A percentile compares a stretch with the other conserved stretches of the same genome.
phyloP scores from a whole-genome alignment of 2,797 vertebrate species.

The Parambassis ranga region DNA sequence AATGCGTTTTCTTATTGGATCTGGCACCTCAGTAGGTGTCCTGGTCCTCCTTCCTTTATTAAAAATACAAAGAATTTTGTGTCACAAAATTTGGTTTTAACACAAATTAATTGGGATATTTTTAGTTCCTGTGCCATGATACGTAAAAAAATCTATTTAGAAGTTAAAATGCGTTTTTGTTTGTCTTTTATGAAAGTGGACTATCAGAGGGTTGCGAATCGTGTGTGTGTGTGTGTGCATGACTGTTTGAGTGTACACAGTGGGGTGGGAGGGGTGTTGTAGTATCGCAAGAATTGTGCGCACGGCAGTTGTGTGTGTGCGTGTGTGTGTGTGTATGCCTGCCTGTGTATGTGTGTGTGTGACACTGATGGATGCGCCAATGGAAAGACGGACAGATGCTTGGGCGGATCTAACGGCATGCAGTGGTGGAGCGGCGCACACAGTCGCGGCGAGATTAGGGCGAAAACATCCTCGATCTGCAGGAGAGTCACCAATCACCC shows the following conservation, averaged over 20 bases:
- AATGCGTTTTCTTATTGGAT: too few species aligned
- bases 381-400: slow-evolving; percentile 98
- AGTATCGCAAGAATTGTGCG: slow-evolving; percentile 72
- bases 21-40: too few species aligned
- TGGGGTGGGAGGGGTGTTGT: slow-evolving; percentile 69
- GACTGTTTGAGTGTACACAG: slow-evolving; percentile 52
- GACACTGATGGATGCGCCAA: slow-evolving; percentile 97
- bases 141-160: too few species aligned
- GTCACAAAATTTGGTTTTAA: too few species aligned
- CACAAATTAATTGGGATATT: too few species aligned
- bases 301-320: slow-evolving; percentile 47
- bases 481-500: slow-evolving; percentile 54
- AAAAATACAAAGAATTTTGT: too few species aligned
- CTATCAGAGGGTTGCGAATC: slow-evolving; percentile 19
- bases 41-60: too few species aligned
- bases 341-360: slow-evolving; percentile 63
- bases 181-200: too few species aligned
- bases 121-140: too few species aligned
- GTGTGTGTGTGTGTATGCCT: slow-evolving; percentile 60
- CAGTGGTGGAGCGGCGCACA: slow-evolving; percentile 75
- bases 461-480: slow-evolving; percentile 75
- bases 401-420: slow-evolving; percentile 92
- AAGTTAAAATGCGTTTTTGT: too few species aligned
- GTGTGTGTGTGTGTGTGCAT: slow-evolving; percentile 38
- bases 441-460: slow-evolving; percentile 74